phyloP scores from a whole-genome alignment of 2,888 invertebrate species.

The Meta bourneti region DNA sequence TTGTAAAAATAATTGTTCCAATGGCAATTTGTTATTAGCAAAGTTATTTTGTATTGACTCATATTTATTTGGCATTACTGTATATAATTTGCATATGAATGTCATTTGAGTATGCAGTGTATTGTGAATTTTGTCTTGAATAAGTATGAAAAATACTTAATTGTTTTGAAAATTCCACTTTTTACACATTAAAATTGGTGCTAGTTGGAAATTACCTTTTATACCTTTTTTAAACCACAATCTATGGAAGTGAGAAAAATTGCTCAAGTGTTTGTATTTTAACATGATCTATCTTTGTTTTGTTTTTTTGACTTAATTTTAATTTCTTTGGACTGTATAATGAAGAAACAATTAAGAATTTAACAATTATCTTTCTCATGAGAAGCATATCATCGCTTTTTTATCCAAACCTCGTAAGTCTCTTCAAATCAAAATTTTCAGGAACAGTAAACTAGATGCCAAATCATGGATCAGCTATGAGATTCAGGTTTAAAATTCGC shows the following conservation, averaged over 20 bases:
- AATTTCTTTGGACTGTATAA: too few species aligned
- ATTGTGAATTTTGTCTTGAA: constrained; percentile 1
- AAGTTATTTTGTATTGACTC: background rate
- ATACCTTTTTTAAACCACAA: background rate
- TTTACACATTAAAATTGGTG: constrained; percentile 9
- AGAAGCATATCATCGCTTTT: too few species aligned
- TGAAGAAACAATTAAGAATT: background rate
- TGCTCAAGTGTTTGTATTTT: background rate
- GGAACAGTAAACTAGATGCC: too few species aligned
- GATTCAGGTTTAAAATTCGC: too few species aligned
- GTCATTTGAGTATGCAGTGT: background rate
- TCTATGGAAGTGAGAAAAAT: background rate
- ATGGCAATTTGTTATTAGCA: constrained; percentile 3
- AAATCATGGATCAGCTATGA: too few species aligned
- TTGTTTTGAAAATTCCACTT: background rate
- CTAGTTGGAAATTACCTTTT: constrained; percentile 24
- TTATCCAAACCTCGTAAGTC: too few species aligned
- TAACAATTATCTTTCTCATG: background rate
- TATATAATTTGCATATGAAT: constrained; percentile 17
- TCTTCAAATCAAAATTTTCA: too few species aligned
- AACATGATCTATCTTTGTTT: background rate
- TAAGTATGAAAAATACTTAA: background rate
- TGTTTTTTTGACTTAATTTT: too few species aligned
- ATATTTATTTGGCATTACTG: background rate
- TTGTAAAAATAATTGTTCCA: constrained; percentile 6